A percentile compares a stretch with the other conserved stretches of the same genome.
phyloP scores from a whole-genome alignment of 2,113 vertebrate genomes.

The Phocoena phocoena region DNA sequence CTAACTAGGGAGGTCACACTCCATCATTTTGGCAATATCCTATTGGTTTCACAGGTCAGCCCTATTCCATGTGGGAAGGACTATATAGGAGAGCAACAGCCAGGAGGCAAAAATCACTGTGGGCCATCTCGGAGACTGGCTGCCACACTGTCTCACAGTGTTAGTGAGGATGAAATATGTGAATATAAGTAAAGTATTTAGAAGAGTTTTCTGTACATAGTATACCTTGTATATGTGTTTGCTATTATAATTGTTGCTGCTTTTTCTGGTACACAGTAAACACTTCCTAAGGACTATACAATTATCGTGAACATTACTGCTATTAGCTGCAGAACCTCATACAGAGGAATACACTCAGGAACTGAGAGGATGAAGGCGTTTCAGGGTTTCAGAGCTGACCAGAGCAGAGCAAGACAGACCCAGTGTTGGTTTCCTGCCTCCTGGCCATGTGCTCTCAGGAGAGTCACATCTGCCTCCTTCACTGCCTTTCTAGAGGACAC shows the following conservation, averaged over 20 bases:
- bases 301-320: not conserved
- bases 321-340: not conserved
- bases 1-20: not conserved
- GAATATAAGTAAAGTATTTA: not conserved
- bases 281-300: not conserved
- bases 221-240: not conserved
- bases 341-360: not conserved
- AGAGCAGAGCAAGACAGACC: not conserved
- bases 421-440: not conserved
- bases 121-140: not conserved
- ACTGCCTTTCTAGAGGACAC: not conserved
- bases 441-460: not conserved
- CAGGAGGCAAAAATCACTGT: not conserved
- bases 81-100: not conserved
- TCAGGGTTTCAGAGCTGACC: not conserved
- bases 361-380: not conserved
- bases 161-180: not conserved
- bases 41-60: too few relatives aligned
- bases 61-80: not conserved
- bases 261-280: not conserved
- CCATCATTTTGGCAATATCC: not conserved
- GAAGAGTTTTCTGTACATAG: not conserved
- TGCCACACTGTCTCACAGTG: not conserved
- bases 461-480: not conserved
- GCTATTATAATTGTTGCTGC: not conserved